Percentiles rank a stretch among this genome's conserved stretches.
Conservation (phyloP, 2,113 vertebrate genomes). For the Paradisaea rubra region DNA sequence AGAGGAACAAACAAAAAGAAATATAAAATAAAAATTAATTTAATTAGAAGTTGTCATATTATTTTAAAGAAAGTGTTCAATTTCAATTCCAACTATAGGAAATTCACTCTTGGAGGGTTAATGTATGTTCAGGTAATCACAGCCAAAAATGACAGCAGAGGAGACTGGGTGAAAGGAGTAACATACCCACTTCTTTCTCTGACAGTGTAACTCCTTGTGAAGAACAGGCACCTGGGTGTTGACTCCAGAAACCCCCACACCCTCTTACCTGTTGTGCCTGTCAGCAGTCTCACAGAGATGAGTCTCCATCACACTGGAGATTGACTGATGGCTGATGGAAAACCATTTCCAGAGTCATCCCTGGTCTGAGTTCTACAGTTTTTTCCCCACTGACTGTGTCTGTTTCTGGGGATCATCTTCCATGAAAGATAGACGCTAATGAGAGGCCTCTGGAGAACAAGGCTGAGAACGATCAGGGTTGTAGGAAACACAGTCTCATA, state of each 20-base stretch:
- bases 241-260: background rate
- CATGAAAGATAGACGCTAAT: no score
- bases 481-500: background rate
- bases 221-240: background rate
- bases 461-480: background rate
- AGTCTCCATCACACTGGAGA: background rate
- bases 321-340: background rate
- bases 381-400: background rate
- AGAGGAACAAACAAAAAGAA: background rate
- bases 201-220: background rate
- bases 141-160: background rate
- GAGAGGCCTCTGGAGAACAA: background rate
- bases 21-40: background rate
- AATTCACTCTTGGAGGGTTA: background rate
- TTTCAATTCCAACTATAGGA: background rate
- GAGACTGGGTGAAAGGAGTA: background rate
- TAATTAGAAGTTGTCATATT: background rate
- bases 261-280: background rate
- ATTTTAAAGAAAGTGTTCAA: background rate
- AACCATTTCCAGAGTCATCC: background rate
- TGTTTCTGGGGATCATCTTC: background rate
- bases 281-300: background rate
- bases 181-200: background rate
- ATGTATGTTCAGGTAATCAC: background rate
- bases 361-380: background rate